These are phyloP conservation scores for Fistularia tabacaria DNA, from an alignment of 2,797 vertebrate species.

Conservation along the genomic window DNA sequence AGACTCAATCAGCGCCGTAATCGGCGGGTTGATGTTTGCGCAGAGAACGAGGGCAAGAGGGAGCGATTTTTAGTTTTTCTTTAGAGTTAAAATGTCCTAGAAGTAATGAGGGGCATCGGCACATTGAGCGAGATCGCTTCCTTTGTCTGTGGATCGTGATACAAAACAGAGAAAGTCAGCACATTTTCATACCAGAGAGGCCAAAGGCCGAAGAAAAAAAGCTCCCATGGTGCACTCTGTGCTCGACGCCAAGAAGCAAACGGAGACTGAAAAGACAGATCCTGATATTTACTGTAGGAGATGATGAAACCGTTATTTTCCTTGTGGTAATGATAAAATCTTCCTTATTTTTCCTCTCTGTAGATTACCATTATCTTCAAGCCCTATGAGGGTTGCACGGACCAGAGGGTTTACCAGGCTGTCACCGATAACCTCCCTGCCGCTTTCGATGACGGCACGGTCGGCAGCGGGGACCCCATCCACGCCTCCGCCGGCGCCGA, in stretches of 20 bases:
- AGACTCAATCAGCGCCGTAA: conserved; percentile 44
- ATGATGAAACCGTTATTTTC: neutral
- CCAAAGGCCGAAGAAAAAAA: too few species aligned
- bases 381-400: conserved; percentile 88
- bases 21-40: conserved; percentile 18
- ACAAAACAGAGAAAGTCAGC: neutral
- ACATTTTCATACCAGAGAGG: conserved; percentile 2
- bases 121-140: neutral
- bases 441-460: conserved; percentile 92
- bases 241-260: too few species aligned
- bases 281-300: too few species aligned
- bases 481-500: conserved; percentile 69
- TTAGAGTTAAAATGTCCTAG: neutral
- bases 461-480: conserved; percentile 80
- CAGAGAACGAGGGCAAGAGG: neutral
- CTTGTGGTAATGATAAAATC: neutral
- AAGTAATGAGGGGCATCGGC: neutral
- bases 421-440: conserved; percentile 91
- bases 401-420: conserved; percentile 96
- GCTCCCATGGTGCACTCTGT: too few species aligned
- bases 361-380: conserved; percentile 97
- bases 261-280: too few species aligned
- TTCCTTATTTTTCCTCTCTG: neutral
- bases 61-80: neutral
- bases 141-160: neutral